Evolutionary conservation across 2,888 invertebrate species (phyloP).

Genomic region (Sicus ferrugineus): DNA sequence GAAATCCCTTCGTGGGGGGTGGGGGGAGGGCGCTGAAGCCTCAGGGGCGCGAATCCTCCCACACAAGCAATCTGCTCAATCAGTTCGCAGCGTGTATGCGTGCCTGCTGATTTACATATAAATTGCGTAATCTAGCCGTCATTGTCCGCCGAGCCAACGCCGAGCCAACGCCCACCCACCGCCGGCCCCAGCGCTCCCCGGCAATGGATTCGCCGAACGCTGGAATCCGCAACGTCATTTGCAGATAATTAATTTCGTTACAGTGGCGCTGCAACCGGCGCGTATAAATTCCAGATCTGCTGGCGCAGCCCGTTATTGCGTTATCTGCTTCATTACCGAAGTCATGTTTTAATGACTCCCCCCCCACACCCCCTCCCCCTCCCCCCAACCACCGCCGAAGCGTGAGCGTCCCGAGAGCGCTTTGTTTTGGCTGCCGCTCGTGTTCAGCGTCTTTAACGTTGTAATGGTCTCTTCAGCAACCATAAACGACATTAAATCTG

Average conservation of each 20-base stretch:
- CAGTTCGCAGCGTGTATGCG: no score
- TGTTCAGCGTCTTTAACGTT: slow-evolving; percentile 45
- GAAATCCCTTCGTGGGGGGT: no score
- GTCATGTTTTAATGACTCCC: slow-evolving; percentile 46
- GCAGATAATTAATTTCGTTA: slow-evolving; percentile 50
- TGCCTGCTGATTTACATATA: neutral
- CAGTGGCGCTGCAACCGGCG: slow-evolving; percentile 45
- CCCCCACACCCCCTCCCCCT: no score
- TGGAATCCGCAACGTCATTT: slow-evolving; percentile 46
- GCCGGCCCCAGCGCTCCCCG: slow-evolving; percentile 10
- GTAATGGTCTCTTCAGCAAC: neutral
- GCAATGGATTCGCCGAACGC: slow-evolving; percentile 6
- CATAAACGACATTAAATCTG: neutral
- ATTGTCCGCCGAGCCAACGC: neutral
- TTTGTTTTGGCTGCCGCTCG: no score
- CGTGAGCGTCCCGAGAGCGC: no score
- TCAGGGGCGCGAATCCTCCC: no score
- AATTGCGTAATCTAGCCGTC: neutral
- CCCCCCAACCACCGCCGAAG: no score
- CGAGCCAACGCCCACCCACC: neutral
- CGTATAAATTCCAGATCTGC: slow-evolving; percentile 34
- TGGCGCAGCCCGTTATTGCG: neutral
- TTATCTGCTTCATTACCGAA: slow-evolving; percentile 27
- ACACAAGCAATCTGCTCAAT: no score
- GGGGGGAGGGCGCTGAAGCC: no score